A percentile compares a stretch with the other conserved stretches of the same genome.
Conservation (phyloP, 1,140 invertebrate species). For the Drusus annulatus region DNA sequence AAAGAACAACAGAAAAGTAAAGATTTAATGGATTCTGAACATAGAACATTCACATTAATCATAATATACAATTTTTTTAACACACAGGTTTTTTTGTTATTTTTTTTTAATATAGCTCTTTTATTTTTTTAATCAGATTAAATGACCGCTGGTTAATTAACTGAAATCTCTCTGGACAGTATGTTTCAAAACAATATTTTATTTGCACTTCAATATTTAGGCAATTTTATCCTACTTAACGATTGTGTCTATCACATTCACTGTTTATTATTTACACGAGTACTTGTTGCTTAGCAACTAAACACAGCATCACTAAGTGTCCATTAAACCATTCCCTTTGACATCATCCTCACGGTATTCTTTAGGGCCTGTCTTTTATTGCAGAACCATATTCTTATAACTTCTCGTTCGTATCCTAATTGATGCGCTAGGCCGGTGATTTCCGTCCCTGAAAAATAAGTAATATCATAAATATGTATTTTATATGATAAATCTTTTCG, state of each 20-base stretch:
- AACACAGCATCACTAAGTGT: conserved; percentile 22
- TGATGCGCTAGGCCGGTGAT: conserved; percentile 96
- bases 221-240: conserved; percentile 33
- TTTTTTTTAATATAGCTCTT: too few species aligned
- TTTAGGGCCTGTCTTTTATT: conserved; percentile 98
- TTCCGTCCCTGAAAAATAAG: conserved; percentile 85
- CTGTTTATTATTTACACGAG: conserved; percentile 43
- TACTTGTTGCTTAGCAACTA: conserved; percentile 50
- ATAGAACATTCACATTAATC: too few species aligned
- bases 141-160: too few species aligned
- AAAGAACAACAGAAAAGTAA: not conserved
- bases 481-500: too few species aligned
- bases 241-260: conserved; percentile 52
- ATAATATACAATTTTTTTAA: too few species aligned
- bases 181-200: conserved; percentile 33
- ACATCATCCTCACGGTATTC: conserved; percentile 94
- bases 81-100: too few species aligned
- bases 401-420: conserved; percentile 96
- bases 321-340: conserved; percentile 79
- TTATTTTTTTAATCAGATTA: too few species aligned
- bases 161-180: not conserved
- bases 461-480: not conserved
- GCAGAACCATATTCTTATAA: conserved; percentile 99
- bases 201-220: conserved; percentile 48
- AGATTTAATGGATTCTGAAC: too few species aligned